phyloP scores from a whole-genome alignment of 2,113 vertebrate species.

The Oreochromis tanganicae region DNA sequence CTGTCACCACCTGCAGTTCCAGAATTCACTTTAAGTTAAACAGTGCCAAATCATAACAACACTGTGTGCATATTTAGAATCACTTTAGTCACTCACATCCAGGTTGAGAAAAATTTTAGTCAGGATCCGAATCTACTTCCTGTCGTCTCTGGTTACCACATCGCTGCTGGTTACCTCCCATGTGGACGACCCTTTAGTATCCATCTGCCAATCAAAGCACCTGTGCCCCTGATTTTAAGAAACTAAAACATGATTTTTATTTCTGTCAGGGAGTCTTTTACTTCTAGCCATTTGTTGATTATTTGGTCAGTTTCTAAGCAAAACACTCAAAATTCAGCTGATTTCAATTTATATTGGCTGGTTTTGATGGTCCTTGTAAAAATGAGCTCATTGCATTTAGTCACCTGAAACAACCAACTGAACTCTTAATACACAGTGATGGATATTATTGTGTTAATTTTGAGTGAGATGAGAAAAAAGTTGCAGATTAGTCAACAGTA shows the following conservation, averaged over 20 bases:
- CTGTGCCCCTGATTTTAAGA: not conserved
- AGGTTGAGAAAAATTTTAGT: not conserved
- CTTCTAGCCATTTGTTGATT: not conserved
- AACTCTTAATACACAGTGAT: not conserved
- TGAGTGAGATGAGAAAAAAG: not conserved
- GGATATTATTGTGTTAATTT: not conserved
- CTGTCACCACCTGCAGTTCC: not conserved
- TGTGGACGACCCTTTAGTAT: not conserved
- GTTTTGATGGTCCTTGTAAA: not conserved
- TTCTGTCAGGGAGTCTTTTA: not conserved
- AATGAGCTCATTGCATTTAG: not conserved
- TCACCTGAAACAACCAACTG: not conserved
- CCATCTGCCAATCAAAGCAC: not conserved
- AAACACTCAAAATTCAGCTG: not conserved
- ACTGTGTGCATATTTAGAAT: not conserved
- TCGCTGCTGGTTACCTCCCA: not conserved
- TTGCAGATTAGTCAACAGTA: not conserved
- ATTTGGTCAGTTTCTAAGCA: not conserved
- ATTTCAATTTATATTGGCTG: not conserved
- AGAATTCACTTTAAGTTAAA: not conserved
- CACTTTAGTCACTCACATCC: not conserved
- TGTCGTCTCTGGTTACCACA: not conserved
- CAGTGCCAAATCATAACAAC: not conserved
- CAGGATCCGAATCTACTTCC: not conserved
- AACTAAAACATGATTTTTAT: not conserved